Evolutionary conservation across 2,888 invertebrate genomes (phyloP), one percentile per base, ranked within the genome.

Genomic region (Gastracanthus pulcherrimus): DNA sequence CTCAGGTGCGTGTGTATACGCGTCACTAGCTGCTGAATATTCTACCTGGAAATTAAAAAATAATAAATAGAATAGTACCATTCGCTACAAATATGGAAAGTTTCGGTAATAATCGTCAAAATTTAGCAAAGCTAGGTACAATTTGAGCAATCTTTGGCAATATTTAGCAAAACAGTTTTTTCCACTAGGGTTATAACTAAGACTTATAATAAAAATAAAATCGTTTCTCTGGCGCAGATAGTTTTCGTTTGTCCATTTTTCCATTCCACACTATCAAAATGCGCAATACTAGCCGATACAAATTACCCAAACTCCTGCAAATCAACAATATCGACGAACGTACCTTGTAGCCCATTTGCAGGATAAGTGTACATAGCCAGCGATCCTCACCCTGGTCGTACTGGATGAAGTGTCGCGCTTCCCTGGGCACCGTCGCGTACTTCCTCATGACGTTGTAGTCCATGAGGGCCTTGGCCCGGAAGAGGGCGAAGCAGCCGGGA

Each of bases 371-470:
- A 90, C 98, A 98, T 7, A 98, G 92, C 98, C 98, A 98, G 84
- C 98, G 94, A 92, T 99, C 98, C 91, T 99, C 98, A n/a, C 98
- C 97, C 93, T 98, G 97, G 94, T 98, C 98, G 89, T 97, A 98
- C 90, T 98, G 98, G 26, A 98, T 97, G 88, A 95, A 97, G 92
- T 98, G 97, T 83, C 95, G 93, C 0, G 98, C 96, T 88, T 97
- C 96, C 80, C 93, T 93, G 0, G 96, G 94, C 84, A 94, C 94
- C 0, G 96, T 95, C 0, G 98, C 97, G 89, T 98, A 98, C 88
- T 95, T 96, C 87, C 94, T 95, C 96, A 98, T 96, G 0, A 98
- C 97, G 88, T 96, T 96, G 89, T 97, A 95, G 86, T 97, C 97
- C 97, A 98, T 98, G 31, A 98, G 93, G 3, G 97, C 97, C 84